phyloP scores from a whole-genome alignment of 2,888 invertebrate genomes.

The Lasioglossum marginatum region DNA sequence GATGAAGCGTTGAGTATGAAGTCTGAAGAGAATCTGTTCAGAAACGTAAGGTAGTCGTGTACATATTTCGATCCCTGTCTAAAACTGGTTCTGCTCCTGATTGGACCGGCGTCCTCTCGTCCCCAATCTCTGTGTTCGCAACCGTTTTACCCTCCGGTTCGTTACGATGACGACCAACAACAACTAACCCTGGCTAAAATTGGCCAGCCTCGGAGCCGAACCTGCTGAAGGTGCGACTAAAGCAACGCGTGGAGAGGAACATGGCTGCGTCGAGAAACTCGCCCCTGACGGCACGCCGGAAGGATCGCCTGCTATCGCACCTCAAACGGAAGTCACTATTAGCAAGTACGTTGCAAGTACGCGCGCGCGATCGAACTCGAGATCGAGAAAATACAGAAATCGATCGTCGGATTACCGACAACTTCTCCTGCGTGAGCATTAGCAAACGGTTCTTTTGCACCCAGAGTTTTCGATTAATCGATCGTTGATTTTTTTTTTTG shows the following conservation, averaged over 20 bases:
- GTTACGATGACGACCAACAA: slow-evolving; percentile 74
- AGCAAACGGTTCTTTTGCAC: slow-evolving; percentile 74
- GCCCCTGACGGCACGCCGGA: slow-evolving; percentile 93
- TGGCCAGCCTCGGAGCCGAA: slow-evolving; percentile 97
- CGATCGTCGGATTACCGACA: slow-evolving; percentile 38
- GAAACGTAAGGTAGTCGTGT: not conserved
- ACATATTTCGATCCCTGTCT: not conserved
- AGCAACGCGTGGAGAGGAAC: slow-evolving; percentile 96
- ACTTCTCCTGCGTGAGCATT: slow-evolving; percentile 60
- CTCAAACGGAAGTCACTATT: slow-evolving; percentile 90
- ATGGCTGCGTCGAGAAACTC: slow-evolving; percentile 89
- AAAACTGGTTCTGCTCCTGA: not conserved
- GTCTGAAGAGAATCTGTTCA: not conserved
- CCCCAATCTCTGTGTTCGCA: slow-evolving; percentile 16
- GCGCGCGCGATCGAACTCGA: slow-evolving; percentile 47
- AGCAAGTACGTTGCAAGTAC: slow-evolving; percentile 85
- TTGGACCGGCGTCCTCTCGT: slow-evolving; percentile 1
- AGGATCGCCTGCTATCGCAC: slow-evolving; percentile 90
- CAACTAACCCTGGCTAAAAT: slow-evolving; percentile 83
- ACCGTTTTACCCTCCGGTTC: slow-evolving; percentile 56
- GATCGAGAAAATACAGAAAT: slow-evolving; percentile 26
- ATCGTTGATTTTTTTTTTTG: slow-evolving; percentile 72
- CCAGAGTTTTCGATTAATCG: slow-evolving; percentile 78
- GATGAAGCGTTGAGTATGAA: too few relatives aligned
- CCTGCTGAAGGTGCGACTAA: slow-evolving; percentile 96